phyloP scores from a whole-genome alignment of 2,888 invertebrate species.

The Cerceris ruficornis region DNA sequence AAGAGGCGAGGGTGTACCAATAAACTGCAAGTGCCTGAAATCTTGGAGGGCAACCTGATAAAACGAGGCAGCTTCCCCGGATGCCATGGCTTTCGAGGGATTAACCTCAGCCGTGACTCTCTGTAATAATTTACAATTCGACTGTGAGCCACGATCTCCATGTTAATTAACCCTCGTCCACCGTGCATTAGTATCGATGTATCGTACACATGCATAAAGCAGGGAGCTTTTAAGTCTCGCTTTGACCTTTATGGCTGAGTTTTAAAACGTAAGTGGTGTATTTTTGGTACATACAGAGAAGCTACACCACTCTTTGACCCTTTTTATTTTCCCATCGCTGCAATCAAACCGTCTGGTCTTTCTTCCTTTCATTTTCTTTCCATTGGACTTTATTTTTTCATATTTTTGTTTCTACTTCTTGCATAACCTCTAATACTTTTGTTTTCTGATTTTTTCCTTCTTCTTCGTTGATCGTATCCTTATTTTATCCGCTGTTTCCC shows the following conservation, averaged over 20 bases:
- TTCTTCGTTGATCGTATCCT: too few relatives aligned
- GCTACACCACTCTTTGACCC: background rate
- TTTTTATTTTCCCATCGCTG: too few relatives aligned
- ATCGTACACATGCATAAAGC: slow-evolving; percentile 32
- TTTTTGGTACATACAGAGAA: background rate
- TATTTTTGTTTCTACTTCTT: background rate
- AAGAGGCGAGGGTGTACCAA: slow-evolving; percentile 10
- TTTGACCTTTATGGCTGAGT: background rate
- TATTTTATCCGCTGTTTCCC: too few relatives aligned
- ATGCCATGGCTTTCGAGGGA: slow-evolving; percentile 42
- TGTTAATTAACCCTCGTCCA: slow-evolving; percentile 56
- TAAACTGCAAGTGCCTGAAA: slow-evolving; percentile 34
- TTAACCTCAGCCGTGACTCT: slow-evolving; percentile 51
- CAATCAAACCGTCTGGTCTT: slow-evolving; percentile 4
- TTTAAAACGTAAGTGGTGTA: background rate
- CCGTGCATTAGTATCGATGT: slow-evolving; percentile 39
- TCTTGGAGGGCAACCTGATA: slow-evolving; percentile 20
- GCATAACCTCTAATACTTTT: background rate
- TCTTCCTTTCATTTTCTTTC: slow-evolving; percentile 12
- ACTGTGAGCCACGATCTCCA: slow-evolving; percentile 49
- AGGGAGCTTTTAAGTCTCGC: slow-evolving; percentile 43
- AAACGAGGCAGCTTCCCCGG: slow-evolving; percentile 24
- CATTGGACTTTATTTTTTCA: slow-evolving; percentile 17
- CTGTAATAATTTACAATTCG: slow-evolving; percentile 58
- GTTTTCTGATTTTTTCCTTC: slow-evolving; percentile 10